phyloP scores from a whole-genome alignment of 2,797 vertebrate species.

The Sparus aurata region DNA sequence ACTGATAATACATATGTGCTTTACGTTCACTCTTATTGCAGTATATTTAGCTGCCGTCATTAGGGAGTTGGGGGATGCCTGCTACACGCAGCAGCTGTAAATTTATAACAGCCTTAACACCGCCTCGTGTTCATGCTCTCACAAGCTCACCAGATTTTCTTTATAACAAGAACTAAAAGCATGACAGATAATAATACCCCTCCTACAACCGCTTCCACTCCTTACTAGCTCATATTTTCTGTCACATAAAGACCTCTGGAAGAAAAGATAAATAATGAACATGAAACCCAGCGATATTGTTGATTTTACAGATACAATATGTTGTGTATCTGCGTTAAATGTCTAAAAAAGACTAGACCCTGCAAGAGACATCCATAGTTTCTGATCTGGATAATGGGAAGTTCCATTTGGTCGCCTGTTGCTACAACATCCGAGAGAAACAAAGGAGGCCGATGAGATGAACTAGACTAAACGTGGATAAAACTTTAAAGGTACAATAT shows the following conservation, averaged over 20 bases:
- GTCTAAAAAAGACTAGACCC: too few species aligned
- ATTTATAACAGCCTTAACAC: constrained; percentile 42
- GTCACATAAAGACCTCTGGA: constrained; percentile 1
- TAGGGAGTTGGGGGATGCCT: constrained; percentile 51
- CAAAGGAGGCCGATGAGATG: too few species aligned
- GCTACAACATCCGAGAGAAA: too few species aligned
- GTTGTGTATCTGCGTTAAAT: too few species aligned
- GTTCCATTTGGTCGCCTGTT: too few species aligned
- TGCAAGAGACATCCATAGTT: too few species aligned
- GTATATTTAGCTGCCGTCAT: constrained; percentile 67
- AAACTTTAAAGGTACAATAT: too few species aligned
- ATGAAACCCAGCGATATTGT: not conserved
- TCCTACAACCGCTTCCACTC: not conserved
- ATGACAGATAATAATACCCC: constrained; percentile 15
- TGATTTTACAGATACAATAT: too few species aligned
- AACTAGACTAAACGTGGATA: too few species aligned
- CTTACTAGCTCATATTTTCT: not conserved
- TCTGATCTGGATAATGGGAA: too few species aligned
- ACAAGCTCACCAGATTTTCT: constrained; percentile 49
- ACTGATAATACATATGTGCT: constrained; percentile 53
- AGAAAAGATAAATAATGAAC: not conserved
- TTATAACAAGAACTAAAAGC: constrained; percentile 25
- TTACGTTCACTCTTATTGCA: constrained; percentile 43
- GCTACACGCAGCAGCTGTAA: constrained; percentile 43
- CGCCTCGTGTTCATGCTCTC: constrained; percentile 61